Conservation (phyloP, 2,888 invertebrate species). For the Cantharis rustica region DNA sequence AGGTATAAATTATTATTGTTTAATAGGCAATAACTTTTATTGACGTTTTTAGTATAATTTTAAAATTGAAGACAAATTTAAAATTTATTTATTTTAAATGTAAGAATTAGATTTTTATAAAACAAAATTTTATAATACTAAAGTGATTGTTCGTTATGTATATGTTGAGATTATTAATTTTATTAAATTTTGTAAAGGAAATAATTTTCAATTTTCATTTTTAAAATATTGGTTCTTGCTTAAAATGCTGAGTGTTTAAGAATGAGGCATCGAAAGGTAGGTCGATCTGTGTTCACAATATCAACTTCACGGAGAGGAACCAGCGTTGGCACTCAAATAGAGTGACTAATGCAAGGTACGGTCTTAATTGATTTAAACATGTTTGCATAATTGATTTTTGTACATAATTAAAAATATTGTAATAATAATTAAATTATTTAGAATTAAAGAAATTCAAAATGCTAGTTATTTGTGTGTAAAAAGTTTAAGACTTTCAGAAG, state of each 20-base stretch:
- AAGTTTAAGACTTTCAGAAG: not conserved
- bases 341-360: constrained; percentile 82
- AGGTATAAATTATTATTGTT: constrained; percentile 9
- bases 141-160: not conserved
- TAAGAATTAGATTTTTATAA: constrained; percentile 24
- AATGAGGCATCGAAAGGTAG: constrained; percentile 50
- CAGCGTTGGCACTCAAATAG: constrained; percentile 78
- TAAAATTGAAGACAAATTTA: constrained; percentile 28
- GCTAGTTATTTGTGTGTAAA: not conserved
- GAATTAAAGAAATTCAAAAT: not conserved
- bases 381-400: constrained; percentile 34
- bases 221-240: not conserved
- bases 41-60: constrained; percentile 4
- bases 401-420: not conserved
- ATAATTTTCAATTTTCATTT: not conserved
- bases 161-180: not conserved
- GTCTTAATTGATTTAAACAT: constrained; percentile 52
- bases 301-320: constrained; percentile 58
- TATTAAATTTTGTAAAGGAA: not conserved
- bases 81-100: constrained; percentile 32
- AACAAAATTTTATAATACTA: constrained; percentile 6
- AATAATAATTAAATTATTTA: constrained; percentile 1
- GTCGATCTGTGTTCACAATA: constrained; percentile 62
- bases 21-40: constrained; percentile 28
- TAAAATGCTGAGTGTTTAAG: not conserved